Percentiles rank a stretch among this genome's conserved stretches.
Conservation (phyloP, 2,888 invertebrate species). For the Phorcus lineatus region DNA sequence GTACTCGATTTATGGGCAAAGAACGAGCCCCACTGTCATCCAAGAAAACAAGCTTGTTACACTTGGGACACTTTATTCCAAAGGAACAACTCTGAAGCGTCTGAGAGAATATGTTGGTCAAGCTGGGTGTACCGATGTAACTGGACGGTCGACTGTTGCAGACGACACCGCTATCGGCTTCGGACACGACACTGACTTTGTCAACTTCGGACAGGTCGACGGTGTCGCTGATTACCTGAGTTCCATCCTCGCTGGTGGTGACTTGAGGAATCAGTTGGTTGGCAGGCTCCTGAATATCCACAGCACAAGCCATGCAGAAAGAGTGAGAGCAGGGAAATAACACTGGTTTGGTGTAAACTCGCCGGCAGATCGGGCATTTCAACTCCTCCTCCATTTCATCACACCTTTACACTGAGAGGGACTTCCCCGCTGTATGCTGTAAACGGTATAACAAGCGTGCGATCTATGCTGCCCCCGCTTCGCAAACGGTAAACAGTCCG, state of each 20-base stretch:
- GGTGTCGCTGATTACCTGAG: conserved; percentile 55
- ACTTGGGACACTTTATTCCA: conserved; percentile 81
- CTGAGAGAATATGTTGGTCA: conserved; percentile 67
- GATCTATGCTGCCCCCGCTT: background rate
- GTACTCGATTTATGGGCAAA: conserved; percentile 90
- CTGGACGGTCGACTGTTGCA: conserved; percentile 78
- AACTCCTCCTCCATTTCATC: conserved; percentile 95
- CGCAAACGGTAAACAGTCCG: conserved; percentile 10
- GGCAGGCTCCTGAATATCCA: conserved; percentile 83
- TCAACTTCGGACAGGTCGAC: conserved; percentile 72
- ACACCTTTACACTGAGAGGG: background rate
- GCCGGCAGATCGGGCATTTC: conserved; percentile 94
- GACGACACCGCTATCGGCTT: conserved; percentile 98
- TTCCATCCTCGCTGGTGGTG: conserved; percentile 68
- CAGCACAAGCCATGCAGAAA: conserved; percentile 93
- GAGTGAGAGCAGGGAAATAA: conserved; percentile 91
- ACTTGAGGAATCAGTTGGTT: conserved; percentile 72
- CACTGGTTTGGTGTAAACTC: conserved; percentile 94
- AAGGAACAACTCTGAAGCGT: conserved; percentile 61
- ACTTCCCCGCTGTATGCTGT: too few species aligned
- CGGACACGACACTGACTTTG: conserved; percentile 82
- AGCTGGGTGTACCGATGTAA: conserved; percentile 85
- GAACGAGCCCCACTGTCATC: conserved; percentile 96
- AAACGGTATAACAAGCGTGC: too few species aligned
- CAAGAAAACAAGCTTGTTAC: conserved; percentile 92